Evolutionary conservation across 2,888 invertebrate species (phyloP), one percentile per base, ranked within the genome.

Genomic region (Cerastis rubricosa): DNA sequence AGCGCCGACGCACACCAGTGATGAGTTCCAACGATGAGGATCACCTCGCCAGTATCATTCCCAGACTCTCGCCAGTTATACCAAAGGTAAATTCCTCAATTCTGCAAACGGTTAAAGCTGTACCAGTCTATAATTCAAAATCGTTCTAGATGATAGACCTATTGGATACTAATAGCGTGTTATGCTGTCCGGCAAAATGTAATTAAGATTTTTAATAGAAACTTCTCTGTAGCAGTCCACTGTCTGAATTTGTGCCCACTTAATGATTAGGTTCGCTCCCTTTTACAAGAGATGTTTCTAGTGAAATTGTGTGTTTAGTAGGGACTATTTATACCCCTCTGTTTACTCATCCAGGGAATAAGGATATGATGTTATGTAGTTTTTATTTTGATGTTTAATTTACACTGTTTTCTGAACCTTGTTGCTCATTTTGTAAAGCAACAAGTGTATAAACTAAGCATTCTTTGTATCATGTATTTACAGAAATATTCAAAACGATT

Each of bases 21-120:
- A 74, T 77, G 12, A 80, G 88, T 11, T 57, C 88, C 2, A 81
- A 87, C 2, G 83, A 87, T 57, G 90, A 91, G 1, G 92, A 94
- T 35, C 92, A 94, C 51, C 89, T 93, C 17, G 88, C 85, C 83
- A 97, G 97, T 74, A 92, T 97, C 73, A 97, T 98, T 90, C 96
- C 97, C 59, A 97, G 98, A 91, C 94, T 98, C 81, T 97, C 98
- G 40, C 98, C 98, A 45, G 97, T 98, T 84, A 97, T 98, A 96
- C 98, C 98, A 95, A 98, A 98, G 97, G 98, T 98, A 93, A 59
- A 29, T 29, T 3, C 59, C 57, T 59, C 57, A 17, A 29, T 59
- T 59, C 25, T 25, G 2, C 25, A 25, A 14, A 17, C 14, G 7
- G 25, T 25, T 14, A 57, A 1, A 17, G n/a, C n/a, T 54, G n/a